Percentiles rank a stretch among this genome's conserved stretches.
Evolutionary conservation across 2,888 invertebrate species (phyloP).

Genomic region (Amiota mariae): DNA sequence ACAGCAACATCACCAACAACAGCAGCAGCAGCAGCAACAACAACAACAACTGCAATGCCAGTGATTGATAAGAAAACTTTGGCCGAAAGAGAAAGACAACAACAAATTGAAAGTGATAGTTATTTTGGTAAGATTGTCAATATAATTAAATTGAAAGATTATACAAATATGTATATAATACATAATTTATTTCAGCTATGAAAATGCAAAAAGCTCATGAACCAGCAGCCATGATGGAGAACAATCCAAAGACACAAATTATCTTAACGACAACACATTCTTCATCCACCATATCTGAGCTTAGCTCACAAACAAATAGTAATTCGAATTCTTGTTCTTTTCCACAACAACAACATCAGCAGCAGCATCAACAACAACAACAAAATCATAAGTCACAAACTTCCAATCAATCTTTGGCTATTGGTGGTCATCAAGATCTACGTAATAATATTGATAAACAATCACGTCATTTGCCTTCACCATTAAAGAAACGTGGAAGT

Average conservation of each 20-base stretch:
- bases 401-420: conserved; percentile 44
- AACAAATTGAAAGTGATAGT: conserved; percentile 50
- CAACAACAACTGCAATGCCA: conserved; percentile 44
- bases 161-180: no score
- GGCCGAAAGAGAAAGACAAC: conserved; percentile 50
- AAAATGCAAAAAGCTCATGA: conserved; percentile 53
- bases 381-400: conserved; percentile 7
- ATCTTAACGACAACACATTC: conserved; percentile 61
- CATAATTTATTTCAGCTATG: conserved; percentile 45
- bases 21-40: conserved; percentile 55
- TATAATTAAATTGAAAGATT: neutral
- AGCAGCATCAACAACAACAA: conserved; percentile 28
- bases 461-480: conserved; percentile 70
- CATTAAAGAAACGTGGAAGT: conserved; percentile 66
- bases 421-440: conserved; percentile 46
- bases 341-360: conserved; percentile 38
- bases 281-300: conserved; percentile 71
- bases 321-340: conserved; percentile 52
- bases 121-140: conserved; percentile 53
- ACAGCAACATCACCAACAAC: conserved; percentile 61
- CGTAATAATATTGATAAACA: conserved; percentile 61
- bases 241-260: conserved; percentile 31
- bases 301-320: conserved; percentile 59
- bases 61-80: conserved; percentile 20
- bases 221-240: conserved; percentile 28